Base-by-base conservation (phyloP, 1,140 invertebrate species). In the Bombus waltoni region DNA sequence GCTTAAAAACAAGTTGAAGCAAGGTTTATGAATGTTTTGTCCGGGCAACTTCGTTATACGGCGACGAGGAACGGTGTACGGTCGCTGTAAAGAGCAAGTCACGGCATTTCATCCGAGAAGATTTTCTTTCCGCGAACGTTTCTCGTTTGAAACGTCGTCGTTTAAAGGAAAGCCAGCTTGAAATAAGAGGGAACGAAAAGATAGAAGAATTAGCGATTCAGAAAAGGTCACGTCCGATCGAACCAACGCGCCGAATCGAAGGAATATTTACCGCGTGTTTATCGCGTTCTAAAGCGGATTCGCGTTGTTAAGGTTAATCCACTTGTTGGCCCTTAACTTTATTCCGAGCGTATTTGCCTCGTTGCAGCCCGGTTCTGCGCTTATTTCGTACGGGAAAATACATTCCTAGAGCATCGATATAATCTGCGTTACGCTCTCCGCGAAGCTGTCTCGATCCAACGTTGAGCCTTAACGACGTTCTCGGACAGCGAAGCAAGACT, bases 381-480 rank as follows among this genome's bases (percentile, higher is more conserved):
- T 85, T 79, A 85, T 80, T 85, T 85, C 76, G 72, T 18, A 59
- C 15, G 32, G 13, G 53, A 72, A 80, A 65, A 72, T 72, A 40
- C 83, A 80, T 80, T 71, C 77, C 76, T 53, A 35, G n/a, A 57
- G 83, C 65, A 44, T 85, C 76, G 77, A 85, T 85, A 80, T 62
- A 80, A 85, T 85, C 83, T 80, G 53, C 76, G 77, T 80, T 84
- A 80, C 9, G 32, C 80, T 35, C n/a, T 25, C 22, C 18, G 68
- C 3, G 66, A 53, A 13, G 18, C 62, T 42, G 11, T 10, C n/a
- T 62, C n/a, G 53, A 25, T 68, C 13, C 42, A 15, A 28, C 44
- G 42, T 77, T 13, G 32, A 65, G 22, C 62, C 86, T 81, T 88
- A 88, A 77, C 83, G 83, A 87, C 66, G 75, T 79, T 32, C 82